Conservation (phyloP, 2,888 invertebrate species). For the Tachina fera region DNA sequence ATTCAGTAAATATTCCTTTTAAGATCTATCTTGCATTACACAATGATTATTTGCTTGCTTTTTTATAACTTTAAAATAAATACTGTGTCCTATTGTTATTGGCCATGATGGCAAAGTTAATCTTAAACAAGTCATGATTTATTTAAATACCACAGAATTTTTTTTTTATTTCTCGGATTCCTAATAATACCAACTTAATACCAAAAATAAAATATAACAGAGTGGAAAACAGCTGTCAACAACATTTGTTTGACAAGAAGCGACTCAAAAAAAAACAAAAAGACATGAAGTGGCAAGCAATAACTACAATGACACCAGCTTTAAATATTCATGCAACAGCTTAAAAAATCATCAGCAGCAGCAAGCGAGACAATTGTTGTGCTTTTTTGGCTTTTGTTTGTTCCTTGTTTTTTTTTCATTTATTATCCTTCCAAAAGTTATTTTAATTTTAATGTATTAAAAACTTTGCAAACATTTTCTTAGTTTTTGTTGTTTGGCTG, state of each 20-base stretch:
- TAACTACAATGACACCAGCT: conserved; percentile 20
- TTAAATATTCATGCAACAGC: conserved; percentile 62
- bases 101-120: conserved; percentile 31
- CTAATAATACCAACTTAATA: conserved; percentile 45
- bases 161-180: conserved; percentile 22
- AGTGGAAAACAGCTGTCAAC: conserved; percentile 59
- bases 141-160: conserved; percentile 61
- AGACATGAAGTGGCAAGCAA: neutral
- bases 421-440: conserved; percentile 46
- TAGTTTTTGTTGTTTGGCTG: conserved; percentile 15
- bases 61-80: neutral
- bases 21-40: neutral
- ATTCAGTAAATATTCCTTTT: neutral
- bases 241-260: conserved; percentile 60
- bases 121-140: conserved; percentile 58
- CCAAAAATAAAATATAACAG: conserved; percentile 25
- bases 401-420: neutral
- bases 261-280: conserved; percentile 1
- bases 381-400: conserved; percentile 26
- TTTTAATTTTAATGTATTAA: conserved; percentile 67
- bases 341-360: conserved; percentile 33
- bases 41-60: conserved; percentile 8
- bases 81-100: neutral
- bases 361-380: conserved; percentile 43
- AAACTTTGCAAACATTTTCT: conserved; percentile 56